Percentiles rank a stretch among this genome's conserved stretches.
phyloP scores from a whole-genome alignment of 2,797 vertebrate species.

The Lophius americanus region DNA sequence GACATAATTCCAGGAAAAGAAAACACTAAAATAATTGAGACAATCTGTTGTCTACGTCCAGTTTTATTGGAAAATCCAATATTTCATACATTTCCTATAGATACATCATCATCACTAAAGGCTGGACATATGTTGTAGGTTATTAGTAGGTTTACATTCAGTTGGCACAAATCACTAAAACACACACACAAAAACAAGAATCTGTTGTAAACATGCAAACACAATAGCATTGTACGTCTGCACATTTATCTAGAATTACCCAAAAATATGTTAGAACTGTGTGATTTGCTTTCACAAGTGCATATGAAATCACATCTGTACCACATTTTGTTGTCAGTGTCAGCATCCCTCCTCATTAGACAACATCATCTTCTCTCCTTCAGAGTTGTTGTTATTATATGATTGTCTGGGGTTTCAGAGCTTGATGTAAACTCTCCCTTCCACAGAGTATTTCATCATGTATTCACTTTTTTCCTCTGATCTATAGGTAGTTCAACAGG shows the following conservation, averaged over 20 bases:
- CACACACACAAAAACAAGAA: conserved; percentile 55
- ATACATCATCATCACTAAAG: conserved; percentile 38
- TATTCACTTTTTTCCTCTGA: neutral
- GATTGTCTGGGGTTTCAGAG: conserved; percentile 66
- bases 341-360: conserved; percentile 30
- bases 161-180: conserved; percentile 75
- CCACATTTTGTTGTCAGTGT: conserved; percentile 15
- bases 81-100: conserved; percentile 39
- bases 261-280: conserved; percentile 22
- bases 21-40: neutral
- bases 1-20: neutral
- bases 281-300: conserved; percentile 14
- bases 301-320: conserved; percentile 38
- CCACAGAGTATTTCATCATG: neutral
- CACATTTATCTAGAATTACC: conserved; percentile 27
- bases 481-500: neutral
- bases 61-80: conserved; percentile 65
- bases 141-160: conserved; percentile 67
- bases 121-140: conserved; percentile 34
- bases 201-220: conserved; percentile 49
- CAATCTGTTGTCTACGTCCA: conserved; percentile 49
- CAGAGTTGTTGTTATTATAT: conserved; percentile 60
- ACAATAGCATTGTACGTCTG: conserved; percentile 27
- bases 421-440: neutral
- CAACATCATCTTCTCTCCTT: conserved; percentile 26